Conservation (phyloP, 2,113 vertebrate species). For the Tupaia tana region DNA sequence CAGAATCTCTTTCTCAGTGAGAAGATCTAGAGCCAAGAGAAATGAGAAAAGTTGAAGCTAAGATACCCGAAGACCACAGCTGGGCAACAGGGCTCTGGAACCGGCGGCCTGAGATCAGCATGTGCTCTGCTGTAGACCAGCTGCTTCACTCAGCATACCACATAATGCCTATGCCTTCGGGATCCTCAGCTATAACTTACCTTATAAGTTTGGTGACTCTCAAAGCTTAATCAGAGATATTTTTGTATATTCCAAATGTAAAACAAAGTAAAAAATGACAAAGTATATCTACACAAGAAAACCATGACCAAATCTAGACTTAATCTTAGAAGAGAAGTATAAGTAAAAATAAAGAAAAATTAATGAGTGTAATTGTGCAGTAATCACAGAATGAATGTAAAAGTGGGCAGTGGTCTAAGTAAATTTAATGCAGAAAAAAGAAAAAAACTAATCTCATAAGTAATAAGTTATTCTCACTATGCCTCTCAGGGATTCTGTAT, state of each 20-base stretch:
- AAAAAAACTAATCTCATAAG: fast-evolving
- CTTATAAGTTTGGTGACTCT: neutral
- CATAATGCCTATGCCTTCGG: fast-evolving
- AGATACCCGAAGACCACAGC: neutral
- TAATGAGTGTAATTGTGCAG: neutral
- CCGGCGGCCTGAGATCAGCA: no score
- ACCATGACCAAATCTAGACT: neutral
- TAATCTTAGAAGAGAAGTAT: neutral
- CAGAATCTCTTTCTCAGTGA: no score
- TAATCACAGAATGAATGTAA: neutral
- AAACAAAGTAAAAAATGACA: neutral
- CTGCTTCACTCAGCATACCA: no score
- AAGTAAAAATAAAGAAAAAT: neutral
- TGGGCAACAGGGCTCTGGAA: neutral
- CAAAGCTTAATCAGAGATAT: neutral
- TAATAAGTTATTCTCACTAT: neutral
- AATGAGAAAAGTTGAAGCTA: neutral
- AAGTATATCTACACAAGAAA: neutral
- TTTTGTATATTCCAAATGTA: neutral
- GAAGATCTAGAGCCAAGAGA: neutral
- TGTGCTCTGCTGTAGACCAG: fast-evolving
- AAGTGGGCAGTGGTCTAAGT: neutral
- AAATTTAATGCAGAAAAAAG: neutral
- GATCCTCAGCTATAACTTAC: fast-evolving
- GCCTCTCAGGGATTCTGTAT: neutral